Evolutionary conservation across 2,113 vertebrate genomes (phyloP).

Genomic region (Strix uralensis): DNA sequence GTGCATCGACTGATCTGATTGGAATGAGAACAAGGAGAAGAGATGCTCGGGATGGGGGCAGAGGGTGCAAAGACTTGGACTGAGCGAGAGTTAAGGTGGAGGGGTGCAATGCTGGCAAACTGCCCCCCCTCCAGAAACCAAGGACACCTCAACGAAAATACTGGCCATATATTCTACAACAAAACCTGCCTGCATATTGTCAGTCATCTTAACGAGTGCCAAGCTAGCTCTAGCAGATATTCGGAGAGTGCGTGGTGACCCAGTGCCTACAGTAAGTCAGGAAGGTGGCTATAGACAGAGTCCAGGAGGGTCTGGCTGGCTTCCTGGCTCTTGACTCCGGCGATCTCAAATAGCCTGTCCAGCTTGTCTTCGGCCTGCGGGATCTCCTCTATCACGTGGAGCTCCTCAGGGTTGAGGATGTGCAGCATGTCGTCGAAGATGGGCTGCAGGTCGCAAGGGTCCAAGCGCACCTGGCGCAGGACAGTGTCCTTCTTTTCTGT

Average conservation of each 20-base stretch:
- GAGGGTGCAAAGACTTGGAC: slow-evolving; percentile 39
- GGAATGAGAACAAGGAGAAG: slow-evolving; percentile 47
- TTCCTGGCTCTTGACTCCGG: slow-evolving; percentile 95
- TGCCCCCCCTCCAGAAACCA: slow-evolving; percentile 12
- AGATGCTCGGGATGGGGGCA: neutral
- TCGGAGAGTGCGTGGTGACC: slow-evolving; percentile 37
- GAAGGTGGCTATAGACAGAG: slow-evolving; percentile 96
- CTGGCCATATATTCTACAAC: slow-evolving; percentile 70
- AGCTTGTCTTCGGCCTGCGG: slow-evolving; percentile 92
- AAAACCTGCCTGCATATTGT: slow-evolving; percentile 48
- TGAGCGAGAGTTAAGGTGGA: slow-evolving; percentile 46
- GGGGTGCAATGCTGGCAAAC: slow-evolving; percentile 38
- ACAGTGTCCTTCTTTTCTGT: slow-evolving; percentile 99
- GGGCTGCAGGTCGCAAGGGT: slow-evolving; percentile 96
- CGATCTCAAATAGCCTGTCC: slow-evolving; percentile 94
- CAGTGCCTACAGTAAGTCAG: slow-evolving; percentile 84
- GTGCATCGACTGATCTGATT: slow-evolving; percentile 64
- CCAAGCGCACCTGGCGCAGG: slow-evolving; percentile 93
- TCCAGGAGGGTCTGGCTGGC: slow-evolving; percentile 97
- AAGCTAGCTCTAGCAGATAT: slow-evolving; percentile 66
- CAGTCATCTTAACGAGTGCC: slow-evolving; percentile 46
- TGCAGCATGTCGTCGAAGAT: slow-evolving; percentile 98
- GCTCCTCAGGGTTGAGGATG: slow-evolving; percentile 93
- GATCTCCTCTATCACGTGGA: slow-evolving; percentile 90
- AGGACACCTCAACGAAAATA: slow-evolving; percentile 65